Conservation (phyloP, 2,113 vertebrate genomes). For the Prunella fulvescens region DNA sequence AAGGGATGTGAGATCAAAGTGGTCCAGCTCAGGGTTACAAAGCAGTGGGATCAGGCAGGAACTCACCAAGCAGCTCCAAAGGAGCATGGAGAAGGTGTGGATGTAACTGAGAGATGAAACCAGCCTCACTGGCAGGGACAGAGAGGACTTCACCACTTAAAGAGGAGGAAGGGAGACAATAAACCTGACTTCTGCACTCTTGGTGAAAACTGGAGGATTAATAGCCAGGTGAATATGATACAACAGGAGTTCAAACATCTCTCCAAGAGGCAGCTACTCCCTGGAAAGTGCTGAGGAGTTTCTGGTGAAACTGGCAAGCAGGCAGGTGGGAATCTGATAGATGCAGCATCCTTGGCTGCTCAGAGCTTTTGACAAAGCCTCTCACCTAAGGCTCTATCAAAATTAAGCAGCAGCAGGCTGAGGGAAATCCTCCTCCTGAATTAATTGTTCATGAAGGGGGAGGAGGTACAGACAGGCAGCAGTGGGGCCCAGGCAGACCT, state of each 20-base stretch:
- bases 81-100: neutral
- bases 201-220: neutral
- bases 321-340: neutral
- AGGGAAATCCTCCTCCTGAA: neutral
- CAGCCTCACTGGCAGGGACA: neutral
- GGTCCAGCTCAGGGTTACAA: neutral
- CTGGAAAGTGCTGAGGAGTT: neutral
- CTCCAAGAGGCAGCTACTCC: neutral
- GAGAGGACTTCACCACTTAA: neutral
- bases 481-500: neutral
- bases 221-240: neutral
- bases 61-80: neutral
- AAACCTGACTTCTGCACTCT: neutral
- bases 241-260: fast-evolving
- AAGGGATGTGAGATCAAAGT: neutral
- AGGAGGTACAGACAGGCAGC: neutral
- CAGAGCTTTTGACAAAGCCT: neutral
- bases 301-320: neutral
- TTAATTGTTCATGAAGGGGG: fast-evolving
- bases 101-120: neutral
- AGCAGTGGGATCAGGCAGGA: neutral
- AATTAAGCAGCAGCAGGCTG: neutral
- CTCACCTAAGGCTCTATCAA: neutral
- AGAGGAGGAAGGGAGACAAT: neutral
- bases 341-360: neutral